Percentiles rank a stretch among this genome's conserved stretches.
Conservation (phyloP, 2,888 invertebrate genomes). For the Gari tellinella region DNA sequence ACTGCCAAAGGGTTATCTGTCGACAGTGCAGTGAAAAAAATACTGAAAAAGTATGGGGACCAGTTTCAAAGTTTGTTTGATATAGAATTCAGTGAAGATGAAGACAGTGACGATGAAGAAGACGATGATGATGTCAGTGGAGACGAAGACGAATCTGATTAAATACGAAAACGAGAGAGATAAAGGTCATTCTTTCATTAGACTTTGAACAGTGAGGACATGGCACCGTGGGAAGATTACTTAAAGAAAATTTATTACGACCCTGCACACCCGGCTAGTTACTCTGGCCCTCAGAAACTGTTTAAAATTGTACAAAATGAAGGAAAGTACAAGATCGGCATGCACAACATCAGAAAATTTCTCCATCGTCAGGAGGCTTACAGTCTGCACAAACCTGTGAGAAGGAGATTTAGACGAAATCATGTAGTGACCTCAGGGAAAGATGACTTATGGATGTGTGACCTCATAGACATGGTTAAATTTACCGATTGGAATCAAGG, state of each 20-base stretch:
- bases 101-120: not conserved
- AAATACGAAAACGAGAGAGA: too few species aligned
- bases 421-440: conserved; percentile 45
- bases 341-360: conserved; percentile 50
- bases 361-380: conserved; percentile 51
- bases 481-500: not conserved
- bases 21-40: not conserved
- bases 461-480: conserved; percentile 32
- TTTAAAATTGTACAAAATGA: too few species aligned
- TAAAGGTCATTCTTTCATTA: too few species aligned
- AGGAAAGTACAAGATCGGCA: conserved; percentile 46
- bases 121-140: conserved; percentile 21
- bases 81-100: conserved; percentile 1
- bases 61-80: conserved; percentile 6
- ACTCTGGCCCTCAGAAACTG: too few species aligned
- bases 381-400: conserved; percentile 46
- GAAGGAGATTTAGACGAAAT: conserved; percentile 38
- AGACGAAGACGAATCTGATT: not conserved
- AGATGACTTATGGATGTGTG: conserved; percentile 52
- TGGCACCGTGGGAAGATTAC: conserved; percentile 42
- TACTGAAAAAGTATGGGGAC: not conserved
- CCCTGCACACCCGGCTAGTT: too few species aligned
- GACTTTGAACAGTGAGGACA: conserved; percentile 8
- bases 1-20: not conserved
- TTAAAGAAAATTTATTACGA: conserved; percentile 40